Conservation (phyloP, 2,113 vertebrate species). For the Siniperca knerii region DNA sequence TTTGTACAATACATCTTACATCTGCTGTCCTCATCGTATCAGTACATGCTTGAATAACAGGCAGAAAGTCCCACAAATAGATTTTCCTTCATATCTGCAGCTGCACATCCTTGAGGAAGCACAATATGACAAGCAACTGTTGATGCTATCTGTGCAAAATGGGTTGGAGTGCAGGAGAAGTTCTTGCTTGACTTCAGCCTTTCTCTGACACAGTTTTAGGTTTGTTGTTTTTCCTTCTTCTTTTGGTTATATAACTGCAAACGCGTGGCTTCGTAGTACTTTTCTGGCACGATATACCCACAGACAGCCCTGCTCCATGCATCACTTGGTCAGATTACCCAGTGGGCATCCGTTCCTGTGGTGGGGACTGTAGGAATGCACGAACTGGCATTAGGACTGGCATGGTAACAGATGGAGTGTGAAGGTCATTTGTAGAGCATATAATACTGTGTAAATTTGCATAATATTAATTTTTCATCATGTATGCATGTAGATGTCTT, state of each 20-base stretch:
- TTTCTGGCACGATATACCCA: slow-evolving; percentile 66
- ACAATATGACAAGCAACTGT: slow-evolving; percentile 71
- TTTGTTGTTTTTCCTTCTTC: background rate
- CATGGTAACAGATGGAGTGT: slow-evolving; percentile 74
- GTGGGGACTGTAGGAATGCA: slow-evolving; percentile 64
- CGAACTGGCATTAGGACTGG: slow-evolving; percentile 59
- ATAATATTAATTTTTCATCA: slow-evolving; percentile 6
- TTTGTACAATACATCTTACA: background rate
- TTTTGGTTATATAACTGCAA: slow-evolving; percentile 66
- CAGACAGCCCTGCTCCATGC: slow-evolving; percentile 69
- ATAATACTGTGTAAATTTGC: background rate
- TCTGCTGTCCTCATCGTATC: slow-evolving; percentile 14
- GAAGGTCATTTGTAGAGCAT: slow-evolving; percentile 72
- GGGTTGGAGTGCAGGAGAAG: slow-evolving; percentile 34
- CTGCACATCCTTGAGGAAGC: slow-evolving; percentile 70
- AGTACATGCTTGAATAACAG: slow-evolving; percentile 27
- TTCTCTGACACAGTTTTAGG: slow-evolving; percentile 30
- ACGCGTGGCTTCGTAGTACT: slow-evolving; percentile 61
- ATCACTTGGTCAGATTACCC: slow-evolving; percentile 80
- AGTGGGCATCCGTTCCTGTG: slow-evolving; percentile 72
- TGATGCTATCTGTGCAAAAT: slow-evolving; percentile 72
- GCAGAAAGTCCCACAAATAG: slow-evolving; percentile 22
- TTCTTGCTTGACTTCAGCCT: slow-evolving; percentile 52
- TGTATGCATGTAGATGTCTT: slow-evolving; percentile 23
- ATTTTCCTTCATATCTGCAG: slow-evolving; percentile 47